Evolutionary conservation across 2,797 vertebrate species (phyloP).

Genomic region (Rhynchonycteris naso): DNA sequence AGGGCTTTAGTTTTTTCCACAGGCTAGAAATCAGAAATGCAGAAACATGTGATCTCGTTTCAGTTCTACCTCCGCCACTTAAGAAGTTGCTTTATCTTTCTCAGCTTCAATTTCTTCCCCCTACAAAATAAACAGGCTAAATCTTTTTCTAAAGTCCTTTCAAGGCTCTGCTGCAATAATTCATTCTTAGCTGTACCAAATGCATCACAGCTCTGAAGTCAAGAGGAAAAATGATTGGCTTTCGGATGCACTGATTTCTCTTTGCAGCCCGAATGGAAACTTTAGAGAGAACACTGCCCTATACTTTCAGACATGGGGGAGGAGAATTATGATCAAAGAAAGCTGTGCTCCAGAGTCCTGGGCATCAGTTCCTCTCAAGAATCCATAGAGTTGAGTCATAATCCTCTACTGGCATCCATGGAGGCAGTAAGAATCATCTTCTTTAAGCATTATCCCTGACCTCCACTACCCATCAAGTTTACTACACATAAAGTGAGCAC

Average conservation of each 20-base stretch:
- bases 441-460: neutral
- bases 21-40: neutral
- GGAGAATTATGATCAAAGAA: neutral
- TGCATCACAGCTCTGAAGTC: constrained; percentile 27
- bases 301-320: neutral
- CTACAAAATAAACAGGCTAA: constrained; percentile 9
- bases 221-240: constrained; percentile 7
- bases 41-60: neutral
- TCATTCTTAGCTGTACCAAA: neutral
- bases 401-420: neutral
- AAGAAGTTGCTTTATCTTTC: constrained; percentile 19
- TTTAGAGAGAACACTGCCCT: neutral
- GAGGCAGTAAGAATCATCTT: constrained; percentile 11
- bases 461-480: neutral
- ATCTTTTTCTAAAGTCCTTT: neutral
- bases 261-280: constrained; percentile 4
- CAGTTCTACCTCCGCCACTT: neutral
- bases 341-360: neutral
- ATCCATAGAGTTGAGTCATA: neutral
- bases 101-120: neutral
- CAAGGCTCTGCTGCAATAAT: neutral
- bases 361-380: neutral
- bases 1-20: neutral
- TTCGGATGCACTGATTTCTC: neutral
- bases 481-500: neutral